Conservation (phyloP, 1,140 invertebrate species). For the Bombus breviceps region DNA sequence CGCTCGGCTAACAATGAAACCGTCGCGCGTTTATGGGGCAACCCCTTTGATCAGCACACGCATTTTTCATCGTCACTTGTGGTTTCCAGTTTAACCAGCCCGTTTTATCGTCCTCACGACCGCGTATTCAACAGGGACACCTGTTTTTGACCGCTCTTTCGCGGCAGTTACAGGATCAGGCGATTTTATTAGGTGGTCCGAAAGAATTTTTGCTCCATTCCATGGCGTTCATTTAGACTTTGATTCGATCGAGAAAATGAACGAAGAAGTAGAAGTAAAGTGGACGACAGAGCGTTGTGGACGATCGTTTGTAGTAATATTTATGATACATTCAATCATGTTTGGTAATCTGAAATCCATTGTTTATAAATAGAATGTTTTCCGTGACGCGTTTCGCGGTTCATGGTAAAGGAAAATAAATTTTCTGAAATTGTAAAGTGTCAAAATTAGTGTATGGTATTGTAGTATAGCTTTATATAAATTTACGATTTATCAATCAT, state of each 20-base stretch:
- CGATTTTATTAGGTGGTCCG: neutral
- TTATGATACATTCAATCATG: too few relatives aligned
- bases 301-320: too few relatives aligned
- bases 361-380: too few relatives aligned
- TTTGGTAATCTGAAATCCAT: too few relatives aligned
- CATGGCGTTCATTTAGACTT: neutral
- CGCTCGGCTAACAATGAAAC: conserved; percentile 7
- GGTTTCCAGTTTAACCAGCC: neutral
- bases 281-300: too few relatives aligned
- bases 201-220: neutral
- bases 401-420: neutral
- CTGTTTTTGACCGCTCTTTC: neutral
- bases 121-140: neutral
- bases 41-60: conserved; percentile 7
- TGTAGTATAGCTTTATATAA: neutral
- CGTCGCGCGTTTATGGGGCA: neutral
- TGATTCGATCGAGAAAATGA: neutral
- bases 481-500: too few relatives aligned
- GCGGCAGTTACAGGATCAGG: neutral
- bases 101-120: neutral
- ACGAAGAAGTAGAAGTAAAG: too few relatives aligned
- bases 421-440: neutral
- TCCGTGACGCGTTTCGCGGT: too few relatives aligned
- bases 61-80: conserved; percentile 8
- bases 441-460: neutral